Conservation (phyloP, 2,888 invertebrate species). For the Metacarcinus magister region DNA sequence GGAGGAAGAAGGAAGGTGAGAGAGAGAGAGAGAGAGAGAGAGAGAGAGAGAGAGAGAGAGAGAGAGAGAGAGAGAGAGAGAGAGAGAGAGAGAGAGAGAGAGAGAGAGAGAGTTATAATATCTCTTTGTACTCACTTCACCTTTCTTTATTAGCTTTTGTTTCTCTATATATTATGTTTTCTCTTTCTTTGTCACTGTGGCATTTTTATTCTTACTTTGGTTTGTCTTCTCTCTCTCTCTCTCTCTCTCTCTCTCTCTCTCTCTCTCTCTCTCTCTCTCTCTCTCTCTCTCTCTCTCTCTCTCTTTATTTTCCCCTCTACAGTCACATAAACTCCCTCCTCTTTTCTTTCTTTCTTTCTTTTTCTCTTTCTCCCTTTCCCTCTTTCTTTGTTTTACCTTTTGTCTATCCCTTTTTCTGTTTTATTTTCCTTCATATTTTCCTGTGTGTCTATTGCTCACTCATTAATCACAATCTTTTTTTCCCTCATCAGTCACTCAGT, state of each 20-base stretch:
- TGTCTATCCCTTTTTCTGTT: not conserved
- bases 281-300: no score
- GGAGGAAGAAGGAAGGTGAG: not conserved
- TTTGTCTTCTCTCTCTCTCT: not conserved
- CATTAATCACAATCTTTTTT: no score
- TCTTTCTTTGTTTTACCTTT: not conserved
- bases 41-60: slow-evolving; percentile 38
- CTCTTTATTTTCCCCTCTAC: no score
- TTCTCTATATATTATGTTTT: not conserved
- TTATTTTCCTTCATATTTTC: not conserved
- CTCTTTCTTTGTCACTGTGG: not conserved
- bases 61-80: slow-evolving; percentile 9
- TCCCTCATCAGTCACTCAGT: no score
- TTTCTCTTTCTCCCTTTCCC: not conserved
- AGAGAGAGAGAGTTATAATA: not conserved
- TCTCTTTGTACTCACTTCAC: not conserved
- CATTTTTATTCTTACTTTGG: not conserved
- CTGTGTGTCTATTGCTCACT: no score
- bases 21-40: not conserved
- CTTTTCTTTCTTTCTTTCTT: not conserved
- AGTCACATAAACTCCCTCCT: not conserved
- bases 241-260: no score
- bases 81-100: not conserved
- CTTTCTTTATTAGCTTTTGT: not conserved
- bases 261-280: no score